phyloP scores from a whole-genome alignment of 1,140 invertebrate species.

The Lordiphosa mommai region DNA sequence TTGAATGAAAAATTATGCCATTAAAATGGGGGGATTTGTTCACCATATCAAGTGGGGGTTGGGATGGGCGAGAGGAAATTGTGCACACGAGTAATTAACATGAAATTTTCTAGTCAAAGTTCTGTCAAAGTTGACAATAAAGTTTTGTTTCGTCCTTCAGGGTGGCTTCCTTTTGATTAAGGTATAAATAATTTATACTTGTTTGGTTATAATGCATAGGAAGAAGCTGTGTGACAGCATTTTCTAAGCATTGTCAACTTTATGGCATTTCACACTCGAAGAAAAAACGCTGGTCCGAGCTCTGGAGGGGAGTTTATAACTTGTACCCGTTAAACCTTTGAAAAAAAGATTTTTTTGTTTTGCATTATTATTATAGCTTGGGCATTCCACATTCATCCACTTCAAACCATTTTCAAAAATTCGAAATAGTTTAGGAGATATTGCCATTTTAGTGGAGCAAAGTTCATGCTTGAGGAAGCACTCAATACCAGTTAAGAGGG shows the following conservation, averaged over 20 bases:
- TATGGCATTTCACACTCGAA: conserved; percentile 41
- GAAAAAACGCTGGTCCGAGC: too few species aligned
- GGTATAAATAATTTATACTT: conserved; percentile 66
- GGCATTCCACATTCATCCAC: too few species aligned
- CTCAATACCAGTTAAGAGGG: too few species aligned
- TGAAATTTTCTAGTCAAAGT: conserved; percentile 54
- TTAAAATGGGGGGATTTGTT: conserved; percentile 29
- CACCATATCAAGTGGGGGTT: conserved; percentile 4
- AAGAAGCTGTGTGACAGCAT: conserved; percentile 11
- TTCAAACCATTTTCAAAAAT: too few species aligned
- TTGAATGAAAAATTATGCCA: conserved; percentile 61
- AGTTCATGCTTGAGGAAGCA: too few species aligned
- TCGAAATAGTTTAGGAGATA: too few species aligned
- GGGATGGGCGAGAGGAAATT: background rate
- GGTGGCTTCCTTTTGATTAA: conserved; percentile 48
- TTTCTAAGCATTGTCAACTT: conserved; percentile 64
- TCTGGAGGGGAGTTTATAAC: too few species aligned
- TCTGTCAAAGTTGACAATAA: conserved; percentile 59
- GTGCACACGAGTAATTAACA: conserved; percentile 65
- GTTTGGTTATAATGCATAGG: conserved; percentile 35
- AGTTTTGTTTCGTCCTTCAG: conserved; percentile 30
- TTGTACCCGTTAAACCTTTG: too few species aligned
- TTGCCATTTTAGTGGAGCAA: too few species aligned
- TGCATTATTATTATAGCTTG: too few species aligned
- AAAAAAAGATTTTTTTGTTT: too few species aligned